phyloP scores from a whole-genome alignment of 2,797 vertebrate species.

The Hippopotamyrus pictus region DNA sequence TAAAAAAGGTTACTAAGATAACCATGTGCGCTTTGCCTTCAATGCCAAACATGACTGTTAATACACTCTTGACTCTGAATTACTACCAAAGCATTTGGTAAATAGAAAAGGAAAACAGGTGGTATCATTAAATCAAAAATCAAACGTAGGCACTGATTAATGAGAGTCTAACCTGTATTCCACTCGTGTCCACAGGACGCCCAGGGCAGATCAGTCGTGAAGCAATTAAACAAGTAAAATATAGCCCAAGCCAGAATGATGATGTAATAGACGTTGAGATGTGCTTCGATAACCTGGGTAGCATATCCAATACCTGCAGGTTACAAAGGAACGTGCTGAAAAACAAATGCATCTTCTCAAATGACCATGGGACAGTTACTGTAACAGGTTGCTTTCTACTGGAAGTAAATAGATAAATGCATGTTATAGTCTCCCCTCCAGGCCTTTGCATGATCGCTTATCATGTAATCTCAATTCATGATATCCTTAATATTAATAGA shows the following conservation, averaged over 20 bases:
- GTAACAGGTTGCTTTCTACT: not conserved
- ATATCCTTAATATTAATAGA: not conserved
- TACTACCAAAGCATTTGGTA: not conserved
- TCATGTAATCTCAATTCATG: not conserved
- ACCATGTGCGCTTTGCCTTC: not conserved
- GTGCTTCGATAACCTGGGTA: constrained; percentile 93
- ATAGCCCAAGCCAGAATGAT: constrained; percentile 96
- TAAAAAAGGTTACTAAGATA: not conserved
- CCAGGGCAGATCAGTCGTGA: constrained; percentile 94
- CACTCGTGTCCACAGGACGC: constrained; percentile 94
- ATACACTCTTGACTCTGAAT: not conserved
- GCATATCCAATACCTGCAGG: constrained; percentile 88
- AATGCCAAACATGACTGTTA: not conserved
- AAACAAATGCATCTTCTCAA: not conserved
- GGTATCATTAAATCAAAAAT: not conserved
- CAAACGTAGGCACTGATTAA: not conserved
- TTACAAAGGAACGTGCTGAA: not conserved
- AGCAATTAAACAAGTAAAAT: constrained; percentile 98
- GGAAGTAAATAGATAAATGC: not conserved
- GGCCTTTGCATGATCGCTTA: not conserved
- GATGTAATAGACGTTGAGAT: constrained; percentile 94
- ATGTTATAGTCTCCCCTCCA: not conserved
- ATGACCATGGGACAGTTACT: not conserved
- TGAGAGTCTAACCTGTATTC: constrained; percentile 82
- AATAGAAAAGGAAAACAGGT: not conserved